Base-by-base conservation (phyloP, 1,140 invertebrate species). In the Papilio machaon region DNA sequence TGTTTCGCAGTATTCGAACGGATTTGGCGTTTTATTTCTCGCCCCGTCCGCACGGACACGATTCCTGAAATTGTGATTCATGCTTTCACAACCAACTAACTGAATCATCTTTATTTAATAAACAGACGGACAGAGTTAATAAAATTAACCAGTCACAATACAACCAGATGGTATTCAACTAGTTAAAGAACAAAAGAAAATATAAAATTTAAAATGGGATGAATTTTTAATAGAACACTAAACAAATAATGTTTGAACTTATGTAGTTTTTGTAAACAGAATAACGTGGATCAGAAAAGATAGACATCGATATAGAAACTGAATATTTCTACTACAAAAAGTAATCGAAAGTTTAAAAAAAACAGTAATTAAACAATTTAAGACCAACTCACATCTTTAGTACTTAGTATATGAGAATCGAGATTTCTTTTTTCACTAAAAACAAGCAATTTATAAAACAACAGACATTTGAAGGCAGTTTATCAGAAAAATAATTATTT, bases 1-100 rank as follows among this genome's bases (percentile, higher is more conserved):
- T 67, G 23, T 67, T 67, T 35, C 64, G 10, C 10, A 67, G 64
- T 35, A 67, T 35, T 64, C 1, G 11, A 0, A 23, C 9, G 60
- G 60, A 64, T 80, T 80, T 15, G 75, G 47, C 35, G 30, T 38
- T 79, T 67, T 54, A 13, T 58, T 54, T 54, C 13, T 15, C 23
- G 60, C 43, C 35, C 58, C 0, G 13, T n/a, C 17, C 19, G 54
- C 19, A 30, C 5, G n/a, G n/a, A 2, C 35, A 78, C 79, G 64
- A 43, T 80, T 80, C 80, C 74, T 23, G 67, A 74, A 80, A 80
- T 52, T 80, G 70, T 80, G 80, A 80, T 15, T 80, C 80, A 80
- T 75, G 49, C 49, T 74, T 58, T 74, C 80, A 80, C 54, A 74
- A 74, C 11, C 8, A n/a, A 73, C 15, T 35, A 8, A 38, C 77